Evolutionary conservation across 2,113 vertebrate genomes (phyloP).

Genomic region (Thunnus thynnus): DNA sequence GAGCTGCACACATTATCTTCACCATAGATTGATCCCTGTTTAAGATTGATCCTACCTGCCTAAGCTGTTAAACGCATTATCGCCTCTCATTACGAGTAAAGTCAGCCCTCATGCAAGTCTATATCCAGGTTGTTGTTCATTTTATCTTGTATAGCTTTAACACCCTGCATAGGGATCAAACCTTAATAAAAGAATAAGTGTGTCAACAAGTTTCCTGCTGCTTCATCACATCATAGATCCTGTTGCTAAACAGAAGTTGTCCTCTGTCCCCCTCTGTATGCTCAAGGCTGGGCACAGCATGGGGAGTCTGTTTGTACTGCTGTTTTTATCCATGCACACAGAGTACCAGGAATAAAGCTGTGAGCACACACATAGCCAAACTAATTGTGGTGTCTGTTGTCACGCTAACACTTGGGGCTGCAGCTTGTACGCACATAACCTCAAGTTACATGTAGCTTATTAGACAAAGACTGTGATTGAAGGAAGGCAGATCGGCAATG

Average conservation of each 20-base stretch:
- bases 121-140: background rate
- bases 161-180: background rate
- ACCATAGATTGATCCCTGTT: background rate
- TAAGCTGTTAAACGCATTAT: constrained; percentile 10
- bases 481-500: constrained; percentile 14
- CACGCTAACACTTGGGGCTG: constrained; percentile 16
- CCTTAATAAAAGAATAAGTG: constrained; percentile 12
- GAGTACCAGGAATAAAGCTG: constrained; percentile 35
- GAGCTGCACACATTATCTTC: background rate
- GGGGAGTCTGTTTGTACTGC: constrained; percentile 34
- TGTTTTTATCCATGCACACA: constrained; percentile 38
- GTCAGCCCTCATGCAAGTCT: background rate
- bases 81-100: constrained; percentile 1
- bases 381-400: constrained; percentile 48
- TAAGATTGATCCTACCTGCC: constrained; percentile 6
- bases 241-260: constrained; percentile 32
- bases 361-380: constrained; percentile 13
- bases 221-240: constrained; percentile 6
- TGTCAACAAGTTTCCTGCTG: constrained; percentile 29
- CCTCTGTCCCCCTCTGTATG: constrained; percentile 18
- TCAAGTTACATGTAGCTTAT: constrained; percentile 45
- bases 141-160: background rate
- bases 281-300: constrained; percentile 36
- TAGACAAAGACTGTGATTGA: constrained; percentile 31
- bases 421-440: constrained; percentile 28